Evolutionary conservation across 2,888 invertebrate genomes (phyloP), one percentile per base, ranked within the genome.

Genomic region (Drosophila anomalata): DNA sequence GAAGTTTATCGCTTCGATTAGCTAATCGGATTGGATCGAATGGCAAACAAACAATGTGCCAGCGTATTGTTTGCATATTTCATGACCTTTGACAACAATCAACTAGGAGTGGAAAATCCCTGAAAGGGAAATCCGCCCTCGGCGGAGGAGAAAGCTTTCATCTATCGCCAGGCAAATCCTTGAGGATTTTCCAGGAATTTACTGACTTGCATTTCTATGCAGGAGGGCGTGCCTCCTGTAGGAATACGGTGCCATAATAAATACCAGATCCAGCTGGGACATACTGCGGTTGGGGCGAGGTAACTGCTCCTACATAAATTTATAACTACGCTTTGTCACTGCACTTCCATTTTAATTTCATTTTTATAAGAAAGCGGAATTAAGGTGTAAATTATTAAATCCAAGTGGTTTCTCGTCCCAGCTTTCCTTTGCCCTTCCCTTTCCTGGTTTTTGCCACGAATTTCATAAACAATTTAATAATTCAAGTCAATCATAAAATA

Each of bases 161-260:
- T 82, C 77, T 69, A 84, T 84, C 71, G 79, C 73, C 72, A 68
- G 63, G 44, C 53, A 84, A 85, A 79, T 86, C 84, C 87, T 60
- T 56, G 53, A 60, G 87, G 84, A 85, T 87, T 80, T 83, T 67
- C 55, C 24, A 66, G 60, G 68, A 60, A 17, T 56, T 78, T 76
- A 76, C 85, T 73, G 84, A 75, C 87, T 87, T 84, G 84, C 87
- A 81, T 87, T 77, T 81, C 81, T 76, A 75, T 75, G 53, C 75
- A 78, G 46, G 63, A 31, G 46, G 47, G 31, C 14, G 52, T 26
- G 26, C 60, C 63, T 57, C 41, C 46, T 42, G 31, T 29, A 22
- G 67, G 68, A 54, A 68, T 41, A 54, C 52, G 41, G 33, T 26
- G 60, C 55, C 33, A 66, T 76, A 78, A 73, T 79, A 82, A 81